Conservation (phyloP, 2,888 invertebrate species). For the Lycia hirtaria region DNA sequence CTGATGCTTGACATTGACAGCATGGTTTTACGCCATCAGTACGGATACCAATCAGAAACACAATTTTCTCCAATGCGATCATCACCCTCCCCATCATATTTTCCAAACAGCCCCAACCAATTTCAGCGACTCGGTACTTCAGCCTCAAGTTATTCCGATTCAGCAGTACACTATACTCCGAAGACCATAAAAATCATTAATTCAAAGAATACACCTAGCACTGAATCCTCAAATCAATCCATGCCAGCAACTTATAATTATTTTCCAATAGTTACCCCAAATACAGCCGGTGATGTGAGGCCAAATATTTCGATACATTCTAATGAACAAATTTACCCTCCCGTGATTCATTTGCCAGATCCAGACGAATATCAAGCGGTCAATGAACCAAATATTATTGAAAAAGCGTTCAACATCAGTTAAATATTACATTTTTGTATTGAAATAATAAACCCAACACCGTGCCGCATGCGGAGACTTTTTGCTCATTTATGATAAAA, state of each 20-base stretch:
- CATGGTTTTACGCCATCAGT: slow-evolving; percentile 17
- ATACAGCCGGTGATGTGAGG: slow-evolving; percentile 2
- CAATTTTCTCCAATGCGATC: slow-evolving; percentile 20
- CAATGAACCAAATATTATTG: not conserved
- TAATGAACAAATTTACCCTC: slow-evolving; percentile 10
- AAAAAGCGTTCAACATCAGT: not conserved
- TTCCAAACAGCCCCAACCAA: slow-evolving; percentile 3
- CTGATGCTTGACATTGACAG: slow-evolving; percentile 10
- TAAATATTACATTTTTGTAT: not conserved
- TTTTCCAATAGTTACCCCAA: not conserved
- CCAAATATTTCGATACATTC: not conserved
- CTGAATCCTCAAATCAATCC: too few relatives aligned
- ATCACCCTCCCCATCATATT: slow-evolving; percentile 20
- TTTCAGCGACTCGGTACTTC: not conserved
- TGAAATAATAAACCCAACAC: not conserved
- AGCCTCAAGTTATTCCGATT: slow-evolving; percentile 3
- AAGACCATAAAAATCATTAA: slow-evolving; percentile 10
- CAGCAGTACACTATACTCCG: slow-evolving; percentile 6
- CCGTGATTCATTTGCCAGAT: slow-evolving; percentile 10
- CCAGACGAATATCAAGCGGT: slow-evolving; percentile 8
- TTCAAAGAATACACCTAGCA: too few relatives aligned
- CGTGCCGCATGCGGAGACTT: too few relatives aligned
- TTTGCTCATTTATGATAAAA: not conserved
- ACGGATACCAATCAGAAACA: slow-evolving; percentile 17
- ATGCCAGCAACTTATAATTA: too few relatives aligned